phyloP scores from a whole-genome alignment of 2,888 invertebrate genomes.

The Agrypnus murinus region DNA sequence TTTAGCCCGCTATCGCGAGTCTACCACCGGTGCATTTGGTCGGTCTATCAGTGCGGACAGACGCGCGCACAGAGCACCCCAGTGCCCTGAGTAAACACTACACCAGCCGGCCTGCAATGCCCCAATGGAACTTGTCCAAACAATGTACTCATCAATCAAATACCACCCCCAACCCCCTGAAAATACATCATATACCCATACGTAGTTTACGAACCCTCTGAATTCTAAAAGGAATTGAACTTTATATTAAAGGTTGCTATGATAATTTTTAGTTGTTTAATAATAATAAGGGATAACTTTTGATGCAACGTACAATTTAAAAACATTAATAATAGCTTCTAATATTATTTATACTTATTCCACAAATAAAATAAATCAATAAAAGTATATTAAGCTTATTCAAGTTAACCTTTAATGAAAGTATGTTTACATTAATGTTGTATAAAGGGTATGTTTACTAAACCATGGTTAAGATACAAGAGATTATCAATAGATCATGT shows the following conservation, averaged over 20 bases:
- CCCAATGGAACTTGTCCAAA: constrained; percentile 67
- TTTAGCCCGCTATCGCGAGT: constrained; percentile 54
- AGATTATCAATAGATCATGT: no score
- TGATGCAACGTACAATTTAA: background rate
- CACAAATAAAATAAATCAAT: no score
- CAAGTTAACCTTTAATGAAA: no score
- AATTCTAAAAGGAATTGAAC: constrained; percentile 38
- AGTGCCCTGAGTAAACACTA: constrained; percentile 66
- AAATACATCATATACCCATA: constrained; percentile 35
- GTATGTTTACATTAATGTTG: no score
- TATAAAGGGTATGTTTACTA: no score
- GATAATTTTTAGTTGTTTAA: background rate
- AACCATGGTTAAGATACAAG: no score
- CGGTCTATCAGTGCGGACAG: constrained; percentile 56
- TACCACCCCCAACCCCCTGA: constrained; percentile 60
- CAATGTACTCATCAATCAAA: constrained; percentile 70
- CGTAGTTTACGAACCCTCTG: constrained; percentile 36
- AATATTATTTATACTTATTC: no score
- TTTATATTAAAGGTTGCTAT: constrained; percentile 1
- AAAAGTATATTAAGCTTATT: background rate
- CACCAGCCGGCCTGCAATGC: constrained; percentile 66
- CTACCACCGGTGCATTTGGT: constrained; percentile 53
- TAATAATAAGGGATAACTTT: constrained; percentile 19
- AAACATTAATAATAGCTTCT: background rate
- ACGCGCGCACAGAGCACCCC: constrained; percentile 57